Evolutionary conservation across 2,888 invertebrate species (phyloP).

Genomic region (Subacronicta megacephala): DNA sequence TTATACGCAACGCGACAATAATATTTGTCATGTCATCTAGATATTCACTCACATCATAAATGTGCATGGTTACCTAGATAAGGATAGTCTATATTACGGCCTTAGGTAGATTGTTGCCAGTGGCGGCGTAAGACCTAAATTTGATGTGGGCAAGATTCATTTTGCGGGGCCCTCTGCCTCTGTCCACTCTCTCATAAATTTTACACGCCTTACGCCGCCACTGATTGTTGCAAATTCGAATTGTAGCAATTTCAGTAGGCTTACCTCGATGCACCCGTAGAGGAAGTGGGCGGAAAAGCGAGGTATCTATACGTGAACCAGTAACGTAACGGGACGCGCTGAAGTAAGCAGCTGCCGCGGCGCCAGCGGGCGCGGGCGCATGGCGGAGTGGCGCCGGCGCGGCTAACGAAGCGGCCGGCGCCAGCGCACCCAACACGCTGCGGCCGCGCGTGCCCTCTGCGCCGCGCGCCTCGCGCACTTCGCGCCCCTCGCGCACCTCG

Average conservation of each 20-base stretch:
- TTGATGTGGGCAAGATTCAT: no score
- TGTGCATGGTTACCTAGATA: no score
- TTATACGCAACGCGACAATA: no score
- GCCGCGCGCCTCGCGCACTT: conserved; percentile 39
- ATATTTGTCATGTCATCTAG: no score
- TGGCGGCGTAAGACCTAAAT: no score
- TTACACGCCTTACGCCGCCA: no score
- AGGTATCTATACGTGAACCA: conserved; percentile 89
- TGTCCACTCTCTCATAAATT: no score
- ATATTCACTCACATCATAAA: no score
- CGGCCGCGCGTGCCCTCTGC: conserved; percentile 20
- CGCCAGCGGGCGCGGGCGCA: conserved; percentile 63
- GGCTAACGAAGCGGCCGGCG: conserved; percentile 32
- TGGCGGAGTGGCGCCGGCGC: conserved; percentile 34
- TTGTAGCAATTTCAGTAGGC: neutral
- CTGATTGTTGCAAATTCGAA: no score
- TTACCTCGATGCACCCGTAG: conserved; percentile 77
- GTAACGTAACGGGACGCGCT: conserved; percentile 94
- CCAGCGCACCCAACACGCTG: conserved; percentile 52
- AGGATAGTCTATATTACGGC: no score
- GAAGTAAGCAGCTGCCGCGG: conserved; percentile 94
- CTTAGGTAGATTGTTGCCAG: no score
- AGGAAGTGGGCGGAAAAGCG: conserved; percentile 82
- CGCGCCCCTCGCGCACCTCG: conserved; percentile 41
- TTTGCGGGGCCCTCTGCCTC: no score